Base-by-base conservation (phyloP, 2,888 invertebrate species). In the Creontiades dilutus region DNA sequence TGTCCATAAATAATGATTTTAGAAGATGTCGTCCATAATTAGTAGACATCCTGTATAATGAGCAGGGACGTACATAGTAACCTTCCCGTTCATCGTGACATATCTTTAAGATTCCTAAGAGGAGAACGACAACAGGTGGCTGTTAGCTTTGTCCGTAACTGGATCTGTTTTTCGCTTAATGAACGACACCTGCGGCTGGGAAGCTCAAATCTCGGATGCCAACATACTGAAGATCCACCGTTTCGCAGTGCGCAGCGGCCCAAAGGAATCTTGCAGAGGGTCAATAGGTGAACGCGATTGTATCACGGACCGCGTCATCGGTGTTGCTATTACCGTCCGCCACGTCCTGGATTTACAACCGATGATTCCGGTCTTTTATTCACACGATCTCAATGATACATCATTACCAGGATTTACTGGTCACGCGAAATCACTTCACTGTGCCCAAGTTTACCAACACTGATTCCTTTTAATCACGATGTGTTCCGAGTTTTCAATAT, bases 201-300 rank as follows among this genome's bases (percentile, higher is more conserved):
- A 68, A n/a, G 4, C 27, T 19, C 12, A 68, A 68, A 68, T 68
- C 68, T 68, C 52, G 52, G 52, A 52, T 37, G 37, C 37, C 37
- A 4, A 37, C 37, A 2, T 57, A 16, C n/a, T n/a, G 5, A 57
- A 57, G 57, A 57, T 57, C n/a, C 57, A 57, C 7, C n/a, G n/a
- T 57, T 57, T n/a, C 57, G 7, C 23, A 23, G 12, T 68, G 68
- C 68, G 68, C 68, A 68, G 68, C 68, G 52, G 37, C 52, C 16
- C 13, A 23, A 23, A 68, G 27, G 68, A 68, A 68, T 61, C 68
- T 5, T 12, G 68, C n/a, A n/a, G n/a, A 7, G 23, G 68, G 68
- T 68, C 68, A 68, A 68, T 68, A 68, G 68, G 68, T 68, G 19
- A 52, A 68, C 68, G 19, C 27, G 68, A 68, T 68, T 68, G 68